Conservation (phyloP, 1,140 invertebrate species). For the Cydia fagiglandana region DNA sequence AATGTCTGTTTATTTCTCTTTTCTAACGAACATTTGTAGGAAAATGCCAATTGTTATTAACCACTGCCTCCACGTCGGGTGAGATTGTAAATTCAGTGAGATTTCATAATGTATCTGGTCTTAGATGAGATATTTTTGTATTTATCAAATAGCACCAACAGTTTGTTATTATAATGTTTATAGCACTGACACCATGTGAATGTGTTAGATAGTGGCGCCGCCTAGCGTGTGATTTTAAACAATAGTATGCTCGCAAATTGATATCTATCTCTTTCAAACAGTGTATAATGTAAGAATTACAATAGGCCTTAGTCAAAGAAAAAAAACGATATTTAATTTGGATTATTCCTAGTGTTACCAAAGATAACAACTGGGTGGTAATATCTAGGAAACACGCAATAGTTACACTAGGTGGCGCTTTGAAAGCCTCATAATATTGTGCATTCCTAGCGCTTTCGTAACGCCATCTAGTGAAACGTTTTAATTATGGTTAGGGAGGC, state of each 20-base stretch:
- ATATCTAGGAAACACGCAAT: too few relatives aligned
- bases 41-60: not conserved
- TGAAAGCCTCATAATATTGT: not conserved
- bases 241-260: not conserved
- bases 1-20: too few relatives aligned
- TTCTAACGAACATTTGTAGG: not conserved
- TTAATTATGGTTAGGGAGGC: too few relatives aligned
- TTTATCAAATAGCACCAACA: not conserved
- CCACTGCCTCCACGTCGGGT: not conserved
- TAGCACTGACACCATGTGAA: conserved; percentile 2
- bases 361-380: too few relatives aligned
- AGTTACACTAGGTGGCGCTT: not conserved
- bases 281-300: not conserved
- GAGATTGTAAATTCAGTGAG: conserved; percentile 12
- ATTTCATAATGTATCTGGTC: conserved; percentile 3
- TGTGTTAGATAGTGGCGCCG: not conserved
- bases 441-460: not conserved
- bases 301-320: not conserved
- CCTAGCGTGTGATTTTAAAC: conserved; percentile 7
- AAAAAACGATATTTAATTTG: not conserved
- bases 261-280: not conserved
- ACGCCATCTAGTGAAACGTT: too few relatives aligned
- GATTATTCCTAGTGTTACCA: too few relatives aligned
- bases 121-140: conserved; percentile 18
- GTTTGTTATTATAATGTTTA: conserved; percentile 5